A percentile compares a stretch with the other conserved stretches of the same genome.
phyloP scores from a whole-genome alignment of 1,140 invertebrate genomes.

The Leptoteleia sp. region DNA sequence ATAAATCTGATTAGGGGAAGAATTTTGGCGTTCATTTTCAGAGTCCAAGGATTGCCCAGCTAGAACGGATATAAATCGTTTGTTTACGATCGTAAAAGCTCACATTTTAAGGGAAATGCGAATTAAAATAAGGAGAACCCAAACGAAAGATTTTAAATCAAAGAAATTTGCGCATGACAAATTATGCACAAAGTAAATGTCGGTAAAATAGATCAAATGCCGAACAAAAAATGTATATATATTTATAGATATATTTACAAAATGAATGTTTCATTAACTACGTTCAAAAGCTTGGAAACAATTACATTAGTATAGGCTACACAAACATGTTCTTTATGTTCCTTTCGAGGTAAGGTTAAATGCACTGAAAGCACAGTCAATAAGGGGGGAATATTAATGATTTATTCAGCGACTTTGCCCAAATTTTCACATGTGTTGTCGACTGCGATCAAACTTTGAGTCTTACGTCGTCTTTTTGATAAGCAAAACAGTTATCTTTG shows the following conservation, averaged over 20 bases:
- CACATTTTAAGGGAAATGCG: conserved; percentile 43
- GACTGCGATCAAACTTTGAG: conserved; percentile 17
- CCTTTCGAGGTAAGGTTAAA: conserved; percentile 44
- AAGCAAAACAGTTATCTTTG: conserved; percentile 4
- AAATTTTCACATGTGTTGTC: conserved; percentile 19
- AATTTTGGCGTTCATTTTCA: conserved; percentile 38
- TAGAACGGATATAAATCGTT: conserved; percentile 51
- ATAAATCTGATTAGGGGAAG: conserved; percentile 54
- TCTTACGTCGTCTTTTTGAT: conserved; percentile 26
- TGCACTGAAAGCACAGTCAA: conserved; percentile 43
- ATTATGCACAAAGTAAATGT: conserved; percentile 23
- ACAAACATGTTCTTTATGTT: conserved; percentile 33
- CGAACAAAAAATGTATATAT: too few species aligned
- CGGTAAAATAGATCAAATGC: conserved; percentile 30
- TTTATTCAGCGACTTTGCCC: conserved; percentile 40
- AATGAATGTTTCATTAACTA: conserved; percentile 60
- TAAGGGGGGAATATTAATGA: conserved; percentile 55
- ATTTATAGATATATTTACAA: conserved; percentile 43
- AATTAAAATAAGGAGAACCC: conserved; percentile 35
- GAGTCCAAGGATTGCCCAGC: conserved; percentile 11
- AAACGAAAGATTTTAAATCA: conserved; percentile 30
- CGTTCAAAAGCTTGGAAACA: conserved; percentile 37
- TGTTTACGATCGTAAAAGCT: conserved; percentile 54
- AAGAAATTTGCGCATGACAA: conserved; percentile 43
- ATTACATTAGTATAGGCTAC: conserved; percentile 32